phyloP scores from a whole-genome alignment of 2,113 vertebrate genomes.

The Myotis yumanensis region DNA sequence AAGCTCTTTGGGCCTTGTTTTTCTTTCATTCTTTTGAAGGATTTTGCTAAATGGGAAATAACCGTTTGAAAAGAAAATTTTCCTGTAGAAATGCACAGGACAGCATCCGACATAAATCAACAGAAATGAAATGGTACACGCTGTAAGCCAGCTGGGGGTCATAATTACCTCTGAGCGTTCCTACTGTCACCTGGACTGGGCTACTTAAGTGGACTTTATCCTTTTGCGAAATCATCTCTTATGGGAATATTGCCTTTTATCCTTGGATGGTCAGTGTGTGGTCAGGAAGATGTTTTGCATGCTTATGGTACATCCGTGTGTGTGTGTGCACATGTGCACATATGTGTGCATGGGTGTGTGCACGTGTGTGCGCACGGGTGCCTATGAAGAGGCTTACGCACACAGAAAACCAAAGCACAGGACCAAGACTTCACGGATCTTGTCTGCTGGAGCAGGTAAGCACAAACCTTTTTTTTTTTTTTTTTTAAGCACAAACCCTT shows the following conservation, averaged over 20 bases:
- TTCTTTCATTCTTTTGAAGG: background rate
- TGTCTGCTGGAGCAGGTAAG: background rate
- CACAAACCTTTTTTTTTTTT: background rate
- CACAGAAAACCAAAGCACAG: background rate
- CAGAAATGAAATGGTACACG: background rate
- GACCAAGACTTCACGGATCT: background rate
- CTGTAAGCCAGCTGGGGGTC: background rate
- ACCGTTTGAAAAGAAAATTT: background rate
- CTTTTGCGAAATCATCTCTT: background rate
- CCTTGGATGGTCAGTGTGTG: background rate
- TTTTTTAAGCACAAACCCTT: background rate
- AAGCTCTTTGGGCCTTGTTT: background rate
- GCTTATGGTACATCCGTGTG: background rate
- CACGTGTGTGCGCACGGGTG: accelerated
- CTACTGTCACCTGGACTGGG: background rate
- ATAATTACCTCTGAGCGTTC: background rate
- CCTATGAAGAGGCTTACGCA: background rate
- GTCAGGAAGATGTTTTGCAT: background rate
- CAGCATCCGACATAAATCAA: background rate
- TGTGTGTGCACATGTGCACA: background rate
- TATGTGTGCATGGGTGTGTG: background rate
- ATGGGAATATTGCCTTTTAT: background rate
- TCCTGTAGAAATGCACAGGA: background rate
- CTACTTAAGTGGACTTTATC: background rate
- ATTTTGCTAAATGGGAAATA: background rate